phyloP scores from a whole-genome alignment of 2,797 vertebrate species.

The Pseudocheirus occidentalis region DNA sequence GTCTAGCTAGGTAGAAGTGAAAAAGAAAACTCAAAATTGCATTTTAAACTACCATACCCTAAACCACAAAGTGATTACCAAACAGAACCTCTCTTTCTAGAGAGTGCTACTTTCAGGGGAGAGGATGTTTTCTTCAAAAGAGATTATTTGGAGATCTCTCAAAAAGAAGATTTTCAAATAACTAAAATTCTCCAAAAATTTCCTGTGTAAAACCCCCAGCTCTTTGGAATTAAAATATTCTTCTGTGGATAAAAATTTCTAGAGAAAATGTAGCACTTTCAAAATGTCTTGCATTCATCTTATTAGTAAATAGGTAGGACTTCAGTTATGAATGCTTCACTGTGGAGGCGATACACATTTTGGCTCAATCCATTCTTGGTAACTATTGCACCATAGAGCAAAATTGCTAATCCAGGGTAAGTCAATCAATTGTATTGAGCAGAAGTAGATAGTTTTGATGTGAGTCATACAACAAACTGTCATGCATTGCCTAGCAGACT shows the following conservation, averaged over 20 bases:
- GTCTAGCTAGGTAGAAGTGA: constrained; percentile 40
- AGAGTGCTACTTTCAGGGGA: constrained; percentile 23
- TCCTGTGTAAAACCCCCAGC: constrained; percentile 18
- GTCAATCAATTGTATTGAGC: constrained; percentile 50
- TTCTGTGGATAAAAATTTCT: constrained; percentile 30
- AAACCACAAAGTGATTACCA: constrained; percentile 20
- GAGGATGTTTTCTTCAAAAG: constrained; percentile 24
- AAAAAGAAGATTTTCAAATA: background rate
- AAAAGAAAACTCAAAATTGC: constrained; percentile 3
- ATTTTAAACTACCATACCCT: constrained; percentile 31
- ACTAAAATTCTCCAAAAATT: background rate
- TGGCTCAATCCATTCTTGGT: constrained; percentile 41
- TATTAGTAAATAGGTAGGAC: constrained; percentile 50
- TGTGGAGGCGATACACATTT: constrained; percentile 49
- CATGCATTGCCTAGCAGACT: constrained; percentile 52
- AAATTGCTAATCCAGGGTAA: constrained; percentile 46
- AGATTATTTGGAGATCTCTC: constrained; percentile 21
- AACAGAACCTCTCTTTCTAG: constrained; percentile 38
- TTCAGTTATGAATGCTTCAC: constrained; percentile 38
- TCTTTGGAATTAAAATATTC: constrained; percentile 24
- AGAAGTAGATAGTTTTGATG: constrained; percentile 37
- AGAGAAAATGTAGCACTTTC: constrained; percentile 47
- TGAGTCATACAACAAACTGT: constrained; percentile 39
- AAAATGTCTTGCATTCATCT: constrained; percentile 46
- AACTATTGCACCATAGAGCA: constrained; percentile 5